phyloP scores from a whole-genome alignment of 2,797 vertebrate species.

The Anableps anableps region DNA sequence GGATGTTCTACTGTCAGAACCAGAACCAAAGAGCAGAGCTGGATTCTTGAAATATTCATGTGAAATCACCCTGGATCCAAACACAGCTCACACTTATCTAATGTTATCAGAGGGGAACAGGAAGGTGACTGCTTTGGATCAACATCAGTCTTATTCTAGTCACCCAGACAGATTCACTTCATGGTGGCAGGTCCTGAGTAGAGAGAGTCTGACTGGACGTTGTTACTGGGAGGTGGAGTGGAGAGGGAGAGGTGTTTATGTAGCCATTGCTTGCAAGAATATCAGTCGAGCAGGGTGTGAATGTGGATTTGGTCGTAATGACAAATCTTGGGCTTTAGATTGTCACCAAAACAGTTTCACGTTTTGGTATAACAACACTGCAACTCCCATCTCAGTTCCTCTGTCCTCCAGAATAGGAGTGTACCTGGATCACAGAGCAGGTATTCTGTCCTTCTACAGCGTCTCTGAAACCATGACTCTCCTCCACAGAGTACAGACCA shows the following conservation, averaged over 20 bases:
- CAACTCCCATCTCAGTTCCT: not conserved
- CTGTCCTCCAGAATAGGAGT: not conserved
- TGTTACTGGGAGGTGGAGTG: slow-evolving; percentile 34
- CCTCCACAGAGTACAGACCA: not conserved
- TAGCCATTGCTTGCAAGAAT: not conserved
- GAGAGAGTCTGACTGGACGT: not conserved
- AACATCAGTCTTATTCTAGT: not conserved
- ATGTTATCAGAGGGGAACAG: not conserved
- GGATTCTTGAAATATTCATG: not conserved
- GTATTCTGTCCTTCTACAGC: not conserved
- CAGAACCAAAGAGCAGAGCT: not conserved
- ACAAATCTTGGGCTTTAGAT: slow-evolving; percentile 3
- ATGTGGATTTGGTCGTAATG: slow-evolving; percentile 1
- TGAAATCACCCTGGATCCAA: not conserved
- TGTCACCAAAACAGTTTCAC: not conserved
- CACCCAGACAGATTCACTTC: not conserved
- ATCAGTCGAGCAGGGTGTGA: not conserved
- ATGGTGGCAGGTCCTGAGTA: slow-evolving; percentile 17
- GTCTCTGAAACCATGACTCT: not conserved
- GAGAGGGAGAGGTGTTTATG: not conserved
- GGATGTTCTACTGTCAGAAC: slow-evolving; percentile 8
- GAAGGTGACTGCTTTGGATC: not conserved
- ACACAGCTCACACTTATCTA: not conserved
- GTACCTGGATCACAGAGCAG: not conserved
- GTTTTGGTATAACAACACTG: not conserved